Conservation (phyloP, 2,797 vertebrate genomes). For the Borostomias antarcticus region DNA sequence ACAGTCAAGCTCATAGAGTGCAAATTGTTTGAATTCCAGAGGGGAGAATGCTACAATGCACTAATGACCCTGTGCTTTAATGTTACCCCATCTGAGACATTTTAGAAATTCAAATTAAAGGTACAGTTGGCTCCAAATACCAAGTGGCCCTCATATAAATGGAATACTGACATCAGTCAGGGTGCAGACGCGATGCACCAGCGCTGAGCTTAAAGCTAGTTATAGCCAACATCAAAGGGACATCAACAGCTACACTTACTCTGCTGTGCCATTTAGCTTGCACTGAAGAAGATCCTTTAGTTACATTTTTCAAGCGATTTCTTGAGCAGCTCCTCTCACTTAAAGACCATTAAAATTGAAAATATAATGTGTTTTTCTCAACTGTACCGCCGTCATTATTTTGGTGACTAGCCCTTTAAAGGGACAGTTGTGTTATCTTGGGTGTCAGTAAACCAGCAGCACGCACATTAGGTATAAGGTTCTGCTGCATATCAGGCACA, state of each 20-base stretch:
- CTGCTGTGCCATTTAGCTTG: conserved; percentile 76
- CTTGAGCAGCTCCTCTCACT: conserved; percentile 62
- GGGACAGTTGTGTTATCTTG: conserved; percentile 57
- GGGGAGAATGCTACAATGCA: conserved; percentile 65
- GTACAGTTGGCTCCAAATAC: conserved; percentile 71
- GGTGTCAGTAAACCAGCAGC: conserved; percentile 70
- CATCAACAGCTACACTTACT: conserved; percentile 70
- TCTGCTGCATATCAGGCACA: conserved; percentile 51
- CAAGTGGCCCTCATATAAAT: conserved; percentile 62
- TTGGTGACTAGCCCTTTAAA: conserved; percentile 57
- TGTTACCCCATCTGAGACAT: conserved; percentile 66
- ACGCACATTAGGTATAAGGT: neutral
- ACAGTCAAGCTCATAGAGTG: conserved; percentile 61
- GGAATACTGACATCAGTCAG: conserved; percentile 69
- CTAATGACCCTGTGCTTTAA: conserved; percentile 72
- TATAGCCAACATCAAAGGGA: conserved; percentile 75
- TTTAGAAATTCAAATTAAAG: conserved; percentile 81
- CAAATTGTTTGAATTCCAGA: conserved; percentile 17
- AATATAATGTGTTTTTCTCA: conserved; percentile 65
- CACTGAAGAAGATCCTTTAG: conserved; percentile 67
- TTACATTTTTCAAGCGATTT: conserved; percentile 64
- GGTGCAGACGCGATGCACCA: conserved; percentile 58
- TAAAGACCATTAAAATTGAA: conserved; percentile 77
- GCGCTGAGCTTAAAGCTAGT: conserved; percentile 72
- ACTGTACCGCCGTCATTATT: conserved; percentile 70